These are phyloP conservation scores for Melikaiella ostensackeni DNA, from an alignment of 2,888 invertebrate genomes.

Conservation along the genomic window DNA sequence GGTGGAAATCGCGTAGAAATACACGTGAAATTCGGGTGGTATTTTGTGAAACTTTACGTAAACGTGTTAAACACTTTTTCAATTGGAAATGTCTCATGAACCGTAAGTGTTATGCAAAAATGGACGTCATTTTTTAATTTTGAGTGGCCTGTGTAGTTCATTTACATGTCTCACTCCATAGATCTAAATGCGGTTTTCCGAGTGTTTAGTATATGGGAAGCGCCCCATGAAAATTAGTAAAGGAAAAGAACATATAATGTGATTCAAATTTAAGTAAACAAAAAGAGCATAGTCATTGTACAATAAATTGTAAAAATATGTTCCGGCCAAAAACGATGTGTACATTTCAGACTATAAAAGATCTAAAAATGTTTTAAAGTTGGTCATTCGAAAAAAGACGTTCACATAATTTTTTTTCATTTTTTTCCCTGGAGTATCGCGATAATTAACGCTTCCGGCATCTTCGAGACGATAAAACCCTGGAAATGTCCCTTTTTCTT, in stretches of 20 bases:
- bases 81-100: too few species aligned
- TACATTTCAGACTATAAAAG: background rate
- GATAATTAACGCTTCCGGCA: slow-evolving; percentile 13
- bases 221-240: background rate
- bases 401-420: background rate
- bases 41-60: too few species aligned
- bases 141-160: too few species aligned
- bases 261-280: background rate
- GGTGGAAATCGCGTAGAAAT: too few species aligned
- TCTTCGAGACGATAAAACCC: background rate
- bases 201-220: too few species aligned
- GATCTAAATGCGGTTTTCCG: too few species aligned
- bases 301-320: background rate
- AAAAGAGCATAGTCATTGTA: background rate
- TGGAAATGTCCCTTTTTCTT: background rate
- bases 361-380: background rate
- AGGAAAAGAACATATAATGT: background rate
- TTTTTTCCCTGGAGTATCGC: background rate
- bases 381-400: background rate
- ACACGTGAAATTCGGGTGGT: too few species aligned
- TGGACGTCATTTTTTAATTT: too few species aligned
- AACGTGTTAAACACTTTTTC: too few species aligned
- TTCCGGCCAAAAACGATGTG: background rate
- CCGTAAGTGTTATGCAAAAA: too few species aligned
- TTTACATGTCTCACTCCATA: too few species aligned